Base-by-base conservation (phyloP, 2,113 vertebrate genomes). In the Steatornis caripensis region DNA sequence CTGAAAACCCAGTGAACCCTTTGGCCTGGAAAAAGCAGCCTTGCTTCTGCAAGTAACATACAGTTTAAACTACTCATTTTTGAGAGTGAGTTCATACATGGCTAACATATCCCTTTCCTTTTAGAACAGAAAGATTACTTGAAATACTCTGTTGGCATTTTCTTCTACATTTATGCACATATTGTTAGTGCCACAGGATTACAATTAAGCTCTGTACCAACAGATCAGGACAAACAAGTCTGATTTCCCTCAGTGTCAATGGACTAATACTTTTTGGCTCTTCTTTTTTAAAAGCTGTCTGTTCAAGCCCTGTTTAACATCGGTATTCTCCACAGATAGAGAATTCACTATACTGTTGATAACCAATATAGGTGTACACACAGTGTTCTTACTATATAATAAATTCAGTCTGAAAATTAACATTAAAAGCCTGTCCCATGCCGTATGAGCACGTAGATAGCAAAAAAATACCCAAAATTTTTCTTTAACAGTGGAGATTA, bases 61-160 rank as follows among this genome's bases (percentile, higher is more conserved):
- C 16, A 76, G 69, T 89, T 84, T 87, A 66, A 93, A 84, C 48
- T 66, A 48, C 54, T 60, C 10, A 80, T 71, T 94, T 88, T 80
- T 55, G 64, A 62, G 45, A 94, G 29, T 13, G 48, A 96, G 66
- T 84, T 83, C 88, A 77, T 61, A 86, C 19, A 66, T 30, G 3
- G 87, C 79, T 71, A 89, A 62, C 1, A 5, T 15, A 57, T 3
- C 4, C 6, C 17, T 18, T 54, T 54, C 23, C n/a, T 71, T 74
- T 95, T 87, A 96, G 95, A 94, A 27, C 4, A 30, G 21, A 80
- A 39, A 95, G 68, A 75, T 71, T 68, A 19, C 11, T 49, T 75
- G 39, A 76, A 94, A 65, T 57, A 94, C n/a, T 94, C 68, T 94
- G 78, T 88, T 91, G 92, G 15, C 22, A 57, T 94, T 96, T 92